Evolutionary conservation across 2,888 invertebrate species (phyloP).

Genomic region (Andrena marginata): DNA sequence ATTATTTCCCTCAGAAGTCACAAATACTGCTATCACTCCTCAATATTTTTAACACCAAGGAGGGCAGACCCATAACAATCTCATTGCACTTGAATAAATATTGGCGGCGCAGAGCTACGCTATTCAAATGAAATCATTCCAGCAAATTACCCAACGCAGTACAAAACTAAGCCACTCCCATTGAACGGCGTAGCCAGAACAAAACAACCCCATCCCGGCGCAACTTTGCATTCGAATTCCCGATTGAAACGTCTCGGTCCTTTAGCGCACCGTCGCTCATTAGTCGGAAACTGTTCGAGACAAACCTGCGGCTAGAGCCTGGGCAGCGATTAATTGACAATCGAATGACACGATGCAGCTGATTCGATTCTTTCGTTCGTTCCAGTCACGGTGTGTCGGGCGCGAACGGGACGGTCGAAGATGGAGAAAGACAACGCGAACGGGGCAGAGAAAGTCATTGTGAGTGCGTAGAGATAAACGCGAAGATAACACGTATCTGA

Average conservation of each 20-base stretch:
- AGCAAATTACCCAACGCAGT: too few species aligned
- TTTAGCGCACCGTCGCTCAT: conserved; percentile 11
- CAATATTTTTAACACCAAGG: too few species aligned
- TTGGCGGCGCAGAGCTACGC: too few species aligned
- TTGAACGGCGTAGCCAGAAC: too few species aligned
- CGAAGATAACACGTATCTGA: conserved; percentile 64
- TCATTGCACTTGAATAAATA: too few species aligned
- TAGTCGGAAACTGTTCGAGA: conserved; percentile 15
- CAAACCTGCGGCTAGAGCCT: conserved; percentile 20
- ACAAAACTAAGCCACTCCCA: too few species aligned
- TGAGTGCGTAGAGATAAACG: conserved; percentile 60
- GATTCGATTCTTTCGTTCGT: conserved; percentile 16
- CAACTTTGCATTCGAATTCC: background rate
- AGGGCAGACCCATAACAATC: too few species aligned
- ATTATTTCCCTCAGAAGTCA: too few species aligned
- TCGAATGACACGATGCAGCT: conserved; percentile 38
- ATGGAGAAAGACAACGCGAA: conserved; percentile 6
- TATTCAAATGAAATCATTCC: too few species aligned
- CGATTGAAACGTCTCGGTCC: conserved; percentile 16
- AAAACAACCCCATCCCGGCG: too few species aligned
- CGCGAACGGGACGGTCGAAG: background rate
- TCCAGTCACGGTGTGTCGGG: background rate
- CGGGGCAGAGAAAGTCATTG: conserved; percentile 58
- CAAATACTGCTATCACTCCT: too few species aligned
- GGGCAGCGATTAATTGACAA: conserved; percentile 50